Conservation (phyloP, 2,113 vertebrate species). For the Orcinus orca region DNA sequence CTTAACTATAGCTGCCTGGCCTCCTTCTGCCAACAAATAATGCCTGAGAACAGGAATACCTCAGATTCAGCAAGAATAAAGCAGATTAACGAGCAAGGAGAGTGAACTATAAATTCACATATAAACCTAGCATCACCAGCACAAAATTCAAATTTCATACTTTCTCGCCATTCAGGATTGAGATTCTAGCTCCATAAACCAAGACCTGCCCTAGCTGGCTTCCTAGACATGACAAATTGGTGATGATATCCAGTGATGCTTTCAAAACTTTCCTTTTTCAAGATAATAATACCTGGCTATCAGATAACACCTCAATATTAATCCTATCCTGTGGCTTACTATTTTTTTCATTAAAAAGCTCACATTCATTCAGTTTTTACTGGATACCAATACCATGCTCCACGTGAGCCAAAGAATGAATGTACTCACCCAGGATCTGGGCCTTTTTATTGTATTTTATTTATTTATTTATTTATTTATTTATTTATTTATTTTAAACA, state of each 20-base stretch:
- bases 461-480: too few relatives aligned
- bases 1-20: not conserved
- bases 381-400: not conserved
- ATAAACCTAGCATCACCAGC: not conserved
- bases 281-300: not conserved
- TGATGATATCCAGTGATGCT: not conserved
- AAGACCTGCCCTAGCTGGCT: not conserved
- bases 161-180: not conserved
- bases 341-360: not conserved
- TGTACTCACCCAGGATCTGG: not conserved
- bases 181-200: not conserved
- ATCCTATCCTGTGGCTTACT: not conserved
- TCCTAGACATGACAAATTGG: not conserved
- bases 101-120: not conserved
- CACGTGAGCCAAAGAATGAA: not conserved
- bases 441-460: not conserved
- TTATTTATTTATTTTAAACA: too few relatives aligned
- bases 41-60: not conserved
- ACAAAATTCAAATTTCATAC: not conserved
- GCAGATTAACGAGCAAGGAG: not conserved
- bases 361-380: not conserved
- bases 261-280: not conserved
- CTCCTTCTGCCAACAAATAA: constrained; percentile 34
- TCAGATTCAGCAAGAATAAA: constrained; percentile 16
- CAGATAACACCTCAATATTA: not conserved